Base-by-base conservation (phyloP, 2,797 vertebrate species). In the Arnoldichthys spilopterus region DNA sequence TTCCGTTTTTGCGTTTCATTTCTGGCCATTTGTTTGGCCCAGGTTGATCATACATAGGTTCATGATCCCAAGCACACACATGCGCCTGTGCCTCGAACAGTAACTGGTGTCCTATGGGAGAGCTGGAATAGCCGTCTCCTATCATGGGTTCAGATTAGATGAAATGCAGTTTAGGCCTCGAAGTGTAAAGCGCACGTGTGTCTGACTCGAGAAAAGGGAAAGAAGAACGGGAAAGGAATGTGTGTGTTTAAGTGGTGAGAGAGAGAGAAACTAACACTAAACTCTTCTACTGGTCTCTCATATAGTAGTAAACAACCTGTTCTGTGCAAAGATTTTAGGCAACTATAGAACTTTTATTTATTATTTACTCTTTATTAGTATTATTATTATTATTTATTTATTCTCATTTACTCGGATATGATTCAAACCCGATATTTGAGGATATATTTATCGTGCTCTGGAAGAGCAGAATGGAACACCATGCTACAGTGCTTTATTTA, bases 111-210 rank as follows among this genome's bases (percentile, higher is more conserved):
- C 68, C 79, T 34, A 22, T 61, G 58, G 15, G 18, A 49, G 69
- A 45, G 56, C 28, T 71, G 56, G 61, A 66, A 72, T 61, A 58
- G 74, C 73, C 49, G 47, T 62, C 22, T 73, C 69, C 74, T 66
- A 69, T 83, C 74, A 75, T 11, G 76, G 40, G 32, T 84, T 80
- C 45, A 76, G 22, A 83, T 89, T 74, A 77, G 73, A 75, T 72
- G 53, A 63, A 40, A 78, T 72, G 68, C 72, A 68, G 58, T 82
- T 53, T 54, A 66, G 73, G 30, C 78, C 58, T 81, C 75, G 54
- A 7, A 66, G 78, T 61, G 59, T 62, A 26, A 18, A 67, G 72
- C 58, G 79, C 73, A 62, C 30, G 54, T 24, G 7, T 6, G 24
- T 6, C 51, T 64, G 30, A 16, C 37, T 54, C 6, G 30, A 20